Percentiles rank a stretch among this genome's conserved stretches.
phyloP scores from a whole-genome alignment of 2,797 vertebrate species.

The Channallabes apus region DNA sequence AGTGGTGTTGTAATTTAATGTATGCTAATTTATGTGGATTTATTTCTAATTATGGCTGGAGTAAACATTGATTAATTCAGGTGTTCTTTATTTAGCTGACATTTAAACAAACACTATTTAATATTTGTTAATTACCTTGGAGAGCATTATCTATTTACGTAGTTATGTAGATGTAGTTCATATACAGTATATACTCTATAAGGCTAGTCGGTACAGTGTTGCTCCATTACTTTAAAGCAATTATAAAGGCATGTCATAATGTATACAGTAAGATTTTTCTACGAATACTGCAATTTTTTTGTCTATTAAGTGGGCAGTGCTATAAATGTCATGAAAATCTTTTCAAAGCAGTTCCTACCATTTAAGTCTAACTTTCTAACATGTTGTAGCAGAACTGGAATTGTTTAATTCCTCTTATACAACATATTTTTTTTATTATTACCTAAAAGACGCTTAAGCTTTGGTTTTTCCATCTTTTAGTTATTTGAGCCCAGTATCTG shows the following conservation, averaged over 20 bases:
- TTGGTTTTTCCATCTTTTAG: neutral
- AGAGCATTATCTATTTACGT: neutral
- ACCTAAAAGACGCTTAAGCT: neutral
- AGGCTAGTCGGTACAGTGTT: no score
- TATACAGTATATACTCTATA: no score
- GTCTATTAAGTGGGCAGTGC: neutral
- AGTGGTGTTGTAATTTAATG: neutral
- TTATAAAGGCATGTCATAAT: no score
- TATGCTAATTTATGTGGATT: conserved; percentile 17
- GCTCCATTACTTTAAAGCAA: no score
- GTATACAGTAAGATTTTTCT: no score
- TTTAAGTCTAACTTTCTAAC: neutral
- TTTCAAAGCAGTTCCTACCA: no score
- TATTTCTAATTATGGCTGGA: conserved; percentile 17
- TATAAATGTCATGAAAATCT: neutral
- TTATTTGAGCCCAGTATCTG: neutral
- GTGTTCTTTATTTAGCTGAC: conserved; percentile 9
- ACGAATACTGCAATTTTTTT: no score
- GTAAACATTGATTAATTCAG: conserved; percentile 20
- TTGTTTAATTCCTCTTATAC: neutral
- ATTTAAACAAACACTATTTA: conserved; percentile 5
- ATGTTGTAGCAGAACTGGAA: no score
- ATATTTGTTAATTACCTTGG: neutral
- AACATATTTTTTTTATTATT: no score
- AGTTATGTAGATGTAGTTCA: no score